phyloP scores from a whole-genome alignment of 2,113 vertebrate species.

The Gavia stellata region DNA sequence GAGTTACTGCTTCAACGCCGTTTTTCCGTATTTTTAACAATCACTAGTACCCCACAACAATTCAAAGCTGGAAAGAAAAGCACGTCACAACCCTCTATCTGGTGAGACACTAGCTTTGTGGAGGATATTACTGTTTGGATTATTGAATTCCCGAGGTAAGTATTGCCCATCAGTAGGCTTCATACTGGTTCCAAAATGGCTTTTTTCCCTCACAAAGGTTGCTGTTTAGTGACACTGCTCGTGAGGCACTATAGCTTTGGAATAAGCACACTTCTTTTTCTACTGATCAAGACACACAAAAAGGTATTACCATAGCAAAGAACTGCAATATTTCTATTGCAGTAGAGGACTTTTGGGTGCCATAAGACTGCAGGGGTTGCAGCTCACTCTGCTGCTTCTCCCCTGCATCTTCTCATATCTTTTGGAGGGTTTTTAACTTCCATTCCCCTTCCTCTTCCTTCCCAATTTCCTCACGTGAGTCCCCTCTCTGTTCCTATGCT shows the following conservation, averaged over 20 bases:
- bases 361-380: neutral
- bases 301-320: neutral
- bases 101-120: neutral
- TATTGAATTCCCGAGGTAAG: neutral
- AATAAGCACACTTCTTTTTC: neutral
- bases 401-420: neutral
- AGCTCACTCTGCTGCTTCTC: neutral
- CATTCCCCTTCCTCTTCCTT: neutral
- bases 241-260: neutral
- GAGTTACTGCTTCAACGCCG: neutral
- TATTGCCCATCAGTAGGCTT: neutral
- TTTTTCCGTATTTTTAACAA: neutral
- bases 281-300: neutral
- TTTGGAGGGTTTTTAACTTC: neutral
- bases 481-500: neutral
- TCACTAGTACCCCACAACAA: neutral
- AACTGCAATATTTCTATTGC: neutral
- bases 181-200: neutral
- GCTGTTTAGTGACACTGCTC: neutral
- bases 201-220: neutral
- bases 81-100: fast-evolving
- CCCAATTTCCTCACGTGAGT: neutral
- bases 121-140: neutral
- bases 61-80: neutral
- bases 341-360: neutral